Evolutionary conservation across 2,113 vertebrate species (phyloP), one percentile per base, ranked within the genome.

Genomic region (Rhinichthys klamathensis): DNA sequence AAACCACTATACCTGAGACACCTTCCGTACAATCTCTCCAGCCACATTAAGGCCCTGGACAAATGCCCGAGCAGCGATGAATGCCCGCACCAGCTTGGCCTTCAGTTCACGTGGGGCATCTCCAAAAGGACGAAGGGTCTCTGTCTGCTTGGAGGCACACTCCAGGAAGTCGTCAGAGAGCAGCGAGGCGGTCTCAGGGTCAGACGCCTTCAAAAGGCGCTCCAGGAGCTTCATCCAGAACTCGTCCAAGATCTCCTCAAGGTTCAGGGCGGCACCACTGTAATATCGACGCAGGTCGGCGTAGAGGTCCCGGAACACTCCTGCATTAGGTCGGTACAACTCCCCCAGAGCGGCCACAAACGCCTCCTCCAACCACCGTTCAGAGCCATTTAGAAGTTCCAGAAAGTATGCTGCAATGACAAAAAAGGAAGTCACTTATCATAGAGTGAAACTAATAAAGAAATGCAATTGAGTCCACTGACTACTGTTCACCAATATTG

Each of bases 221-320:
- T 99, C 98, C 84, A 99, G 93, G 87, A 99, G 94, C 49, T 87
- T 94, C 38, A 94, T 94, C 98, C 98, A 99, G 95, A 99, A 99
- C 49, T 99, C 98, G 0, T 96, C 96, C 87, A 99, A 95, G 0
- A 94, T 94, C 85, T 99, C 98, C 80, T 98, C 97, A 90, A 99
- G 91, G 92, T 98, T 98, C 89, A 98, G 89, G 76, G 93, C 95
- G 89, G 95, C 92, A 10, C 97, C 96, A 0, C 95, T 92, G 92
- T 96, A 97, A 91, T 99, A 99, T 84, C 92, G 93, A 10, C 91
- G 96, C 86, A 99, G 92, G 73, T 99, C 97, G 0, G 87, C 38
- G 86, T 97, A 99, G 82, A 99, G 95, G 84, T 98, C 97, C 41
- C 95, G 92, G 92, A 99, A 97, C 85, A 97, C 92, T 38, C 93